phyloP scores from a whole-genome alignment of 53 echinoderm and acorn worm genomes.

The Antedon mediterranea region DNA sequence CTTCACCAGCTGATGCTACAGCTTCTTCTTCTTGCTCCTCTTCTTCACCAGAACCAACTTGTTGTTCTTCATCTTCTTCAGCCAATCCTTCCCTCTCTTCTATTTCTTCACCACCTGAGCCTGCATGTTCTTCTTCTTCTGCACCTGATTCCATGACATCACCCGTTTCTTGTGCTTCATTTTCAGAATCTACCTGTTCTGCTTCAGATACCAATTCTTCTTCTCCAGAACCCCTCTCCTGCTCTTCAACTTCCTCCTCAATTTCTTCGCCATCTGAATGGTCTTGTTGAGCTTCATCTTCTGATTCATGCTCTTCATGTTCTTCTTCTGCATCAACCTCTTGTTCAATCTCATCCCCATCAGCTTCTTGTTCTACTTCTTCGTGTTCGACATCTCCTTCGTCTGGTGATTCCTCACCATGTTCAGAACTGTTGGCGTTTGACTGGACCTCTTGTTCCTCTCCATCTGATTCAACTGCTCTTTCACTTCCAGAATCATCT shows the following conservation, averaged over 20 bases:
- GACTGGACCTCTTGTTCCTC: conserved; percentile 12
- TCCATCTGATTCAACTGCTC: not conserved
- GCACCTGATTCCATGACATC: conserved; percentile 2
- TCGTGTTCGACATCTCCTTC: conserved; percentile 10
- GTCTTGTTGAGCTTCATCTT: conserved; percentile 5
- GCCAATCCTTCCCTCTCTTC: conserved; percentile 1
- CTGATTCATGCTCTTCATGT: conserved; percentile 16
- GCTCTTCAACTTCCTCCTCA: conserved; percentile 6
- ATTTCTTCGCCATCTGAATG: conserved; percentile 8
- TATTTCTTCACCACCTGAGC: not conserved
- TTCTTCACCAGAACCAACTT: conserved; percentile 20
- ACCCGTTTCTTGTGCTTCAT: conserved; percentile 11
- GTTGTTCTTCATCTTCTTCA: conserved; percentile 6
- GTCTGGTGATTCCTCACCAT: conserved; percentile 17
- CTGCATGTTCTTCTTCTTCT: not conserved
- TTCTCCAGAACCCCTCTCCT: conserved; percentile 8
- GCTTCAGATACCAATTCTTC: conserved; percentile 17
- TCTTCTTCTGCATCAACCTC: not conserved
- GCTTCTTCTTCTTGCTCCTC: not conserved
- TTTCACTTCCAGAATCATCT: not conserved
- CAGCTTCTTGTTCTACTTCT: conserved; percentile 9
- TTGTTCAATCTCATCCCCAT: conserved; percentile 14
- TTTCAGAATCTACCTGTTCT: conserved; percentile 16
- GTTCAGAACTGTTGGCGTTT: conserved; percentile 6
- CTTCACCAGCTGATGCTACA: conserved; percentile 8